Percentiles rank a stretch among this genome's conserved stretches.
These are phyloP conservation scores for Coenonympha arcania DNA, from an alignment of 2,888 invertebrate species.

Conservation along the genomic window DNA sequence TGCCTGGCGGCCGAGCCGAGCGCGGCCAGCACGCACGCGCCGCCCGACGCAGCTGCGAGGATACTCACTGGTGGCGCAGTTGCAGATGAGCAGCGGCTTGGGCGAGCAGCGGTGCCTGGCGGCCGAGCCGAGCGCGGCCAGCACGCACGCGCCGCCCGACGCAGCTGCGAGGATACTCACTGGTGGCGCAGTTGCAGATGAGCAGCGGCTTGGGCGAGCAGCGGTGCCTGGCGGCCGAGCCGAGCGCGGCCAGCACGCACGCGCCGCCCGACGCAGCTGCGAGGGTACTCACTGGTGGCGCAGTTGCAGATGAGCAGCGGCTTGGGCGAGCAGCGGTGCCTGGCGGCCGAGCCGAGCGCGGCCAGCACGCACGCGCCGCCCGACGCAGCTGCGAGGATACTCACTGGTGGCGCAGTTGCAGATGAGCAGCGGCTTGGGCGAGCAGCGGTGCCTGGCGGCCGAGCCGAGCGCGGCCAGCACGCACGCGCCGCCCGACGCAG, in stretches of 20 bases:
- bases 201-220: slow-evolving; percentile 76
- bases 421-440: too few relatives aligned
- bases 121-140: slow-evolving; percentile 86
- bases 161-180: slow-evolving; percentile 73
- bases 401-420: too few relatives aligned
- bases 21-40: slow-evolving; percentile 83
- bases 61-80: slow-evolving; percentile 81
- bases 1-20: slow-evolving; percentile 85
- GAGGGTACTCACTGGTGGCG: too few relatives aligned
- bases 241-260: slow-evolving; percentile 84
- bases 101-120: slow-evolving; percentile 78
- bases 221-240: slow-evolving; percentile 83
- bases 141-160: slow-evolving; percentile 79
- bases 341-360: too few relatives aligned
- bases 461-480: too few relatives aligned
- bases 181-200: slow-evolving; percentile 83
- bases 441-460: too few relatives aligned
- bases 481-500: too few relatives aligned
- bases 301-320: too few relatives aligned
- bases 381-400: too few relatives aligned
- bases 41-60: slow-evolving; percentile 66
- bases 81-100: slow-evolving; percentile 81
- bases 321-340: too few relatives aligned
- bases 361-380: too few relatives aligned
- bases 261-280: slow-evolving; percentile 79